Evolutionary conservation across 1,140 invertebrate genomes (phyloP), one percentile per base, ranked within the genome.

Genomic region (Drosophila guanche): DNA sequence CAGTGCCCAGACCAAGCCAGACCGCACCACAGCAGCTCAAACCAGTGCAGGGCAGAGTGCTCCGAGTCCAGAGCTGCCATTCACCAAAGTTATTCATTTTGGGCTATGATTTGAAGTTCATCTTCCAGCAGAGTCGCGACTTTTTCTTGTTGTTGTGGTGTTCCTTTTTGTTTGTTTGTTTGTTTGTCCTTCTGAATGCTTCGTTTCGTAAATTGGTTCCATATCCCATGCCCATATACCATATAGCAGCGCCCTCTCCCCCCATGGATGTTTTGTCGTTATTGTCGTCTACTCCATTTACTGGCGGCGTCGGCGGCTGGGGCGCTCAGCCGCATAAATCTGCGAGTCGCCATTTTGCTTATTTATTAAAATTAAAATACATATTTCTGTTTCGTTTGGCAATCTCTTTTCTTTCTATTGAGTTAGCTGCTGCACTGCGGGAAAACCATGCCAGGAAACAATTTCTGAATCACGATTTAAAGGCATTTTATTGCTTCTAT

Each of bases 311-410:
- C 63, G 70, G 16, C 53, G 70, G 10, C 33, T 12, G 7, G 27
- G 27, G 1, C 27, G 46, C 62, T 85, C 51, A 56, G 70, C 50
- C 66, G 51, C 72, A 85, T 84, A 84, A 85, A 85, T 84, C 80
- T 85, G 56, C 45, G 40, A 52, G 73, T 58, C 78, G 69, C 83
- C 83, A 81, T 88, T 88, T 81, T 71, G 73, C 78, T 86, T 88
- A 71, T 86, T 86, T 86, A 86, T 86, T 75, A 81, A 88, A 88
- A 86, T 86, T 85, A 86, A 88, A 86, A 86, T 88, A 59, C 65
- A 85, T 76, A 80, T 68, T 65, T 75, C 41, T 59, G 60, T 59
- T 63, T 63, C 43, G 43, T 14, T 27, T 48, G n/a, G 7, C n/a
- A 58, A 14, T 57, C n/a, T 46, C 27, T 25, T 54, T 22, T 41